Evolutionary conservation across 2,797 vertebrate genomes (phyloP).

Genomic region (Argya squamiceps): DNA sequence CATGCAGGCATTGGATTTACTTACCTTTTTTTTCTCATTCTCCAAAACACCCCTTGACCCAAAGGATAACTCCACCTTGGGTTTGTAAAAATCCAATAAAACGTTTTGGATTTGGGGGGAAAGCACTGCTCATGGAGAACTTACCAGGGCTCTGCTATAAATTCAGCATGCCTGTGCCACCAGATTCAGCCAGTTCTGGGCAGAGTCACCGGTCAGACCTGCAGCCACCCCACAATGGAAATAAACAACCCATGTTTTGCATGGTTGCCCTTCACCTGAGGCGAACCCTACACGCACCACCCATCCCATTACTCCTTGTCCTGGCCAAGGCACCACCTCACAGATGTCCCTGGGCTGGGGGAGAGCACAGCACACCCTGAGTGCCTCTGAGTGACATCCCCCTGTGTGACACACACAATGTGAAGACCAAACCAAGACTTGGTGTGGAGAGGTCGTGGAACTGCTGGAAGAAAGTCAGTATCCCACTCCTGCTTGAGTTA

Average conservation of each 20-base stretch:
- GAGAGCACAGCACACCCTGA: neutral
- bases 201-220: neutral
- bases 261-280: neutral
- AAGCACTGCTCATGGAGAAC: neutral
- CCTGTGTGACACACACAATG: accelerated
- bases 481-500: neutral
- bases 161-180: neutral
- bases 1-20: neutral
- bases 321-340: neutral
- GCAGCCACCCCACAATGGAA: neutral
- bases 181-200: neutral
- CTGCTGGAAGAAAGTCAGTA: neutral
- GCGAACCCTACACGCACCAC: accelerated
- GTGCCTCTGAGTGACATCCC: neutral
- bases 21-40: neutral
- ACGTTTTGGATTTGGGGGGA: neutral
- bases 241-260: neutral
- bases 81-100: neutral
- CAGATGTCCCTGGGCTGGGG: accelerated
- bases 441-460: neutral
- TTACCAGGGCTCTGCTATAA: neutral
- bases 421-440: neutral
- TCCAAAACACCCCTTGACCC: neutral
- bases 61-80: neutral
- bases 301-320: accelerated